phyloP scores from a whole-genome alignment of 37 sponge, comb jelly and placozoan species.

The Oscarella lobularis region DNA sequence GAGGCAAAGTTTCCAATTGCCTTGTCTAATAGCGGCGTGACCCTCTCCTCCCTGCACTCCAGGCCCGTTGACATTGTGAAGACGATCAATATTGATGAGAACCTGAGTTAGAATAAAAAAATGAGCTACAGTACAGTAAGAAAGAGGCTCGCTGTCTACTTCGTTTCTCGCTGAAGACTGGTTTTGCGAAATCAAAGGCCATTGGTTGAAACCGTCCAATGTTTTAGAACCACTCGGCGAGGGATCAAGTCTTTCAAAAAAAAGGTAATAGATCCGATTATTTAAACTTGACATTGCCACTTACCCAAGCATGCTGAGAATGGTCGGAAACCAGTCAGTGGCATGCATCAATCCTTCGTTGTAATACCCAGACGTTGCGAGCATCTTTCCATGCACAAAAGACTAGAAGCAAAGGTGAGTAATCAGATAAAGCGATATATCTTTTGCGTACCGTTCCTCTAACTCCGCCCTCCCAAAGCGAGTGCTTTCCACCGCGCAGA shows the following conservation, averaged over 20 bases:
- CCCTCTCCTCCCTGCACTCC: neutral
- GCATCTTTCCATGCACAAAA: neutral
- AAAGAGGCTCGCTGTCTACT: too few species aligned
- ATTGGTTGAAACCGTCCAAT: constrained; percentile 6
- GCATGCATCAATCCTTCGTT: constrained; percentile 7
- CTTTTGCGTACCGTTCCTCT: constrained; percentile 9
- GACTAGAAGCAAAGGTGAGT: neutral
- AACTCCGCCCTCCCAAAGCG: constrained; percentile 15
- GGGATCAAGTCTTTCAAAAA: neutral
- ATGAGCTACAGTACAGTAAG: too few species aligned
- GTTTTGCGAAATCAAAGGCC: constrained; percentile 2
- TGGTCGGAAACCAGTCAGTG: constrained; percentile 5
- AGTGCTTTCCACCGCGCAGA: constrained; percentile 16
- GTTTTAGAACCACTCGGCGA: neutral
- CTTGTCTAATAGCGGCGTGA: neutral
- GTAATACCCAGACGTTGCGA: neutral
- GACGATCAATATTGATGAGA: neutral
- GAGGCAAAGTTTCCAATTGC: neutral
- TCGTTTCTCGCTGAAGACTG: neutral
- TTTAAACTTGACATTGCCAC: neutral
- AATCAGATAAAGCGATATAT: neutral
- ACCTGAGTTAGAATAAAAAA: neutral
- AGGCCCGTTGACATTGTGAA: neutral
- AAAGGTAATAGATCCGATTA: neutral
- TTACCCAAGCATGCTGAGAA: neutral